A percentile compares a stretch with the other conserved stretches of the same genome.
These are phyloP conservation scores for Drosophila parthenogenetica DNA, from an alignment of 2,888 invertebrate genomes.

Conservation along the genomic window DNA sequence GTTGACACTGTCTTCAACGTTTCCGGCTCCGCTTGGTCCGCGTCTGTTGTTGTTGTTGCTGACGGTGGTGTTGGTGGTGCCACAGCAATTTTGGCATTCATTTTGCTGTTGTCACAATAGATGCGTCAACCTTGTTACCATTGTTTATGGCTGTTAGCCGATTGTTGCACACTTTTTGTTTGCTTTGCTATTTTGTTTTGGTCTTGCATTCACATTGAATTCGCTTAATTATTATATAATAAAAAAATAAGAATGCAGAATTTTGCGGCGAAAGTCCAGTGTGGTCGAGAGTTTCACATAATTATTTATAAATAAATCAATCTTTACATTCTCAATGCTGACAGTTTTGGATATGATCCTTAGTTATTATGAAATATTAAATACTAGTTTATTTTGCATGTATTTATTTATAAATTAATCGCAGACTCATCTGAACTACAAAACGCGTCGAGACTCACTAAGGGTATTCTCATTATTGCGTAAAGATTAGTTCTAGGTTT, in stretches of 20 bases:
- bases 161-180: slow-evolving; percentile 22
- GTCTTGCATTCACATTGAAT: slow-evolving; percentile 58
- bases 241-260: slow-evolving; percentile 38
- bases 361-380: slow-evolving; percentile 22
- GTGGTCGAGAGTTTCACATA: slow-evolving; percentile 38
- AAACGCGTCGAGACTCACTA: slow-evolving; percentile 25
- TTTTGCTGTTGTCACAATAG: slow-evolving; percentile 41
- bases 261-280: slow-evolving; percentile 41
- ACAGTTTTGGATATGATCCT: background rate
- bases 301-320: slow-evolving; percentile 7
- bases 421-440: slow-evolving; percentile 21
- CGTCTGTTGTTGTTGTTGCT: background rate
- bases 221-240: slow-evolving; percentile 73
- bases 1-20: slow-evolving; percentile 1
- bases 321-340: background rate
- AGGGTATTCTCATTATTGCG: too few relatives aligned
- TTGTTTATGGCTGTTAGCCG: slow-evolving; percentile 48
- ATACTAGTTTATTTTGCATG: slow-evolving; percentile 1
- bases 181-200: slow-evolving; percentile 57
- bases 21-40: slow-evolving; percentile 7
- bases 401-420: slow-evolving; percentile 41
- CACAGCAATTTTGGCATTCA: slow-evolving; percentile 49
- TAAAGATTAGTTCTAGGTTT: too few relatives aligned
- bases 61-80: background rate
- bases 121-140: slow-evolving; percentile 64